Conservation (phyloP, 1,140 invertebrate genomes). For the Lordiphosa clarofinis region DNA sequence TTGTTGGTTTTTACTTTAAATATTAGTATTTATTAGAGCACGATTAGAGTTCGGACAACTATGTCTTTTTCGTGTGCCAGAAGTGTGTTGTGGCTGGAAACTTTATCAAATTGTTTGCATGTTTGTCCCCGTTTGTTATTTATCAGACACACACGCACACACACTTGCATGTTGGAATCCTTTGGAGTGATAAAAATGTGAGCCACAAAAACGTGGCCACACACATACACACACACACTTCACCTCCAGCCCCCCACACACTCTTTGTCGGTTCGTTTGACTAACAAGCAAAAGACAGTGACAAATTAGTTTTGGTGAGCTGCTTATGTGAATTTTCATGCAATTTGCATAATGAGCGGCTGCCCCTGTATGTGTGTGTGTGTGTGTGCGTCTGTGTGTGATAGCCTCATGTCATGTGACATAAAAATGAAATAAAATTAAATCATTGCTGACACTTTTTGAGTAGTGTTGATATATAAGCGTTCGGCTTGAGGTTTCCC, state of each 20-base stretch:
- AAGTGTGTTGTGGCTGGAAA: slow-evolving; percentile 37
- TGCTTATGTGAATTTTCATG: slow-evolving; percentile 74
- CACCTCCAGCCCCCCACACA: slow-evolving; percentile 1
- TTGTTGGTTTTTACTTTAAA: slow-evolving; percentile 53
- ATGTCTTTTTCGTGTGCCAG: slow-evolving; percentile 8
- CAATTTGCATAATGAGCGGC: slow-evolving; percentile 73
- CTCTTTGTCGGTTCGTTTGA: slow-evolving; percentile 47
- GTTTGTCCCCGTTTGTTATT: slow-evolving; percentile 48
- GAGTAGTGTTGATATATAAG: slow-evolving; percentile 47
- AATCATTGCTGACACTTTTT: slow-evolving; percentile 71
- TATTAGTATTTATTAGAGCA: slow-evolving; percentile 58
- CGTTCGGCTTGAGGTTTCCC: slow-evolving; percentile 21
- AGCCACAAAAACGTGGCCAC: slow-evolving; percentile 62
- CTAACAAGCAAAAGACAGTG: slow-evolving; percentile 76
- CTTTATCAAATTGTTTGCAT: slow-evolving; percentile 72
- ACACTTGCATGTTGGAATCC: slow-evolving; percentile 24
- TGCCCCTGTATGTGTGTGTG: slow-evolving; percentile 2
- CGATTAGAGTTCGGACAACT: slow-evolving; percentile 43
- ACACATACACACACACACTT: slow-evolving; percentile 20
- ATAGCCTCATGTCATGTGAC: slow-evolving; percentile 18
- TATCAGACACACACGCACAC: slow-evolving; percentile 41
- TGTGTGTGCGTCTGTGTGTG: slow-evolving; percentile 18
- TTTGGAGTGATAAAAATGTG: slow-evolving; percentile 68
- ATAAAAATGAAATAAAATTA: slow-evolving; percentile 59
- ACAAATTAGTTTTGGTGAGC: slow-evolving; percentile 77